A percentile compares a stretch with the other conserved stretches of the same genome.
These are phyloP conservation scores for Ostrea denselamellosa DNA, from an alignment of 1,140 invertebrate species.

Conservation along the genomic window DNA sequence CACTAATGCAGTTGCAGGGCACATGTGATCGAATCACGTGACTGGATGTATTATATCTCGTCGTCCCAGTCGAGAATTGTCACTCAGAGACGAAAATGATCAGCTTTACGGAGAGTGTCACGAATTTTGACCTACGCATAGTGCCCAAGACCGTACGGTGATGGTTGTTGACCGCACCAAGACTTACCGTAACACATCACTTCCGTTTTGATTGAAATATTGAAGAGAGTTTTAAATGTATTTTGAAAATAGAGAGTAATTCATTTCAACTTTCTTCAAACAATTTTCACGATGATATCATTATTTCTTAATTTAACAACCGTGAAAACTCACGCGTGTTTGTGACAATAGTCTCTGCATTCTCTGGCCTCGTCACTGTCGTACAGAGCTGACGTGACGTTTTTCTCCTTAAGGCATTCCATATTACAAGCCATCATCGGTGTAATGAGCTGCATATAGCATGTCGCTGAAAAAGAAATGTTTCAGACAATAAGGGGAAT, in stretches of 20 bases:
- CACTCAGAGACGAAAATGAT: no score
- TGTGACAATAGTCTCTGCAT: not conserved
- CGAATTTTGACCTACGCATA: no score
- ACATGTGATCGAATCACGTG: no score
- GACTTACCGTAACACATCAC: not conserved
- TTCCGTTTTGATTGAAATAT: not conserved
- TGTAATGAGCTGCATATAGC: not conserved
- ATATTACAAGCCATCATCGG: constrained; percentile 13
- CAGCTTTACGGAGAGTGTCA: no score
- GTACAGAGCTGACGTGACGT: not conserved
- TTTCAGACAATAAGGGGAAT: no score
- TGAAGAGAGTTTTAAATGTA: not conserved
- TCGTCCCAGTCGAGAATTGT: not conserved
- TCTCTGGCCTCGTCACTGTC: not conserved
- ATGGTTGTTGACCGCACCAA: no score
- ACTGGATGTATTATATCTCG: no score
- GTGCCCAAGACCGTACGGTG: no score
- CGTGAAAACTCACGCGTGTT: constrained; percentile 15
- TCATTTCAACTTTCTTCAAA: no score
- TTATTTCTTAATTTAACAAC: no score
- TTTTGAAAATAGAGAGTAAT: not conserved
- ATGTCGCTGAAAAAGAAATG: not conserved
- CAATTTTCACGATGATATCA: no score
- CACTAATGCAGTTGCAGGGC: no score
- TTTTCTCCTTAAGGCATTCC: not conserved